These are phyloP conservation scores for Serripes groenlandicus DNA, from an alignment of 2,888 invertebrate species.

Conservation along the genomic window DNA sequence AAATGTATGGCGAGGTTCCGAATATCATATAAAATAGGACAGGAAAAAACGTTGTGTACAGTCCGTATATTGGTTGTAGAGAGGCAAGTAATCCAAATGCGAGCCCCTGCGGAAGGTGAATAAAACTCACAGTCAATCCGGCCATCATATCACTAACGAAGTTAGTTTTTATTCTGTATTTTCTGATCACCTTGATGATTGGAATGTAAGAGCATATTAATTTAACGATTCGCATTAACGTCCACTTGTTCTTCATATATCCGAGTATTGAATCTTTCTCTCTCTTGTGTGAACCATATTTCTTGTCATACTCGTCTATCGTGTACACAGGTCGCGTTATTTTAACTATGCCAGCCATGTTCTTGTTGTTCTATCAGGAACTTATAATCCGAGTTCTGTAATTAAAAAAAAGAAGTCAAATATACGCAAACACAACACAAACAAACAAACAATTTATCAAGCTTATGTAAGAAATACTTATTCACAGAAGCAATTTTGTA, in stretches of 20 bases:
- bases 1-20: slow-evolving; percentile 77
- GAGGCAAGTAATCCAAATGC: slow-evolving; percentile 80
- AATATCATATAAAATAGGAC: slow-evolving; percentile 79
- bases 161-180: slow-evolving; percentile 72
- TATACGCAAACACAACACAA: too few relatives aligned
- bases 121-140: slow-evolving; percentile 81
- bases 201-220: slow-evolving; percentile 58
- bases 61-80: slow-evolving; percentile 76
- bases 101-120: slow-evolving; percentile 83
- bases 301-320: slow-evolving; percentile 3
- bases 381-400: too few relatives aligned
- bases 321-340: neutral
- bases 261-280: neutral
- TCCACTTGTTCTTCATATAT: neutral
- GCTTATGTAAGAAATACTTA: too few relatives aligned
- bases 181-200: slow-evolving; percentile 57
- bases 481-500: too few relatives aligned
- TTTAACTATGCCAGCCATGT: neutral
- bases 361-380: neutral
- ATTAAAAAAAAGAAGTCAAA: too few relatives aligned
- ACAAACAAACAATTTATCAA: too few relatives aligned
- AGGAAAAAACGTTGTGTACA: slow-evolving; percentile 80
- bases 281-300: neutral
- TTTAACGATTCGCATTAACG: neutral
- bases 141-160: slow-evolving; percentile 75